Evolutionary conservation across 2,113 vertebrate species (phyloP), one percentile per base, ranked within the genome.

Genomic region (Salvelinus sp.): DNA sequence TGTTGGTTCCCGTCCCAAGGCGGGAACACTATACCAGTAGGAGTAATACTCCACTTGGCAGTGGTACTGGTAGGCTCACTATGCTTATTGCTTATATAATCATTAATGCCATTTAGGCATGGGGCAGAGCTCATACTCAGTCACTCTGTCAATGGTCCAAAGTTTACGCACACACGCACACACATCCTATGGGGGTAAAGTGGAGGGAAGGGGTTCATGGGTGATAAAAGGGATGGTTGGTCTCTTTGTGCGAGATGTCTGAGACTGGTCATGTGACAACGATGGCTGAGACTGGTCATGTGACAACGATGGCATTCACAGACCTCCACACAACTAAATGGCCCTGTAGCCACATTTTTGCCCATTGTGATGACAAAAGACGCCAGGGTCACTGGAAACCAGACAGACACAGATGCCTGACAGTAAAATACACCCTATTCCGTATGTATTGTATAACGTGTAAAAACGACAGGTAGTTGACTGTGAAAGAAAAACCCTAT

Each of bases 241-340:
- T 47, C 73, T 50, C 54, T 73, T 67, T 76, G 69, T 76, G 47
- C 16, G 23, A 33, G 57, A 27, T 75, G 70, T 76, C 66, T 81
- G 79, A 77, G 70, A 70, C 79, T 65, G 79, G 66, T 13, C 70
- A 76, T 69, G 70, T 80, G 79, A 73, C 58, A 30, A 48, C 50
- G 48, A 57, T 27, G 69, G 48, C 16, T 76, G 79, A 76, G 70
- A 70, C 79, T 65, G 79, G 67, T 13, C 70, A 76, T 69, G 70
- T 81, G 79, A 73, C 30, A 30, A 33, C 50, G 48, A 58, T 28
- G 69, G 70, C 16, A 50, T 72, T 72, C 48, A 30, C 12, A 50
- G 33, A 10, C 30, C 67, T 22, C 10, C 3, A 6, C 50, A 33
- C 70, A 71, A 58, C 47, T 3, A 25, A 69, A 48, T 5, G 68